phyloP scores from a whole-genome alignment of 2,113 vertebrate genomes.

The Oceanodroma tethys region DNA sequence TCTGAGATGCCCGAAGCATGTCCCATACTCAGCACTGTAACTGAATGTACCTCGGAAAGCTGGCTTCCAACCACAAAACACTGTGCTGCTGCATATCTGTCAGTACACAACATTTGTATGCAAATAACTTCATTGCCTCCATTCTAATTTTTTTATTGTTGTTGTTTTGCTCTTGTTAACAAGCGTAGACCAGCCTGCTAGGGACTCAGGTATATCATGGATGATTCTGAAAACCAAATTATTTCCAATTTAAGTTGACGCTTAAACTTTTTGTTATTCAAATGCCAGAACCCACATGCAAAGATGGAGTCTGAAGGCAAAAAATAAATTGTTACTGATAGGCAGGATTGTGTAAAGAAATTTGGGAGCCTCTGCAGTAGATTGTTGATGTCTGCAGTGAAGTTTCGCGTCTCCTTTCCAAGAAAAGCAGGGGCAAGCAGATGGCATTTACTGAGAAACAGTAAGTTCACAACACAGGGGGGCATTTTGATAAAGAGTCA shows the following conservation, averaged over 20 bases:
- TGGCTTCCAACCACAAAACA: not conserved
- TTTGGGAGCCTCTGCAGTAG: not conserved
- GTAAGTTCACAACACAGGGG: not conserved
- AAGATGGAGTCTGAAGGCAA: not conserved
- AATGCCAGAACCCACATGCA: not conserved
- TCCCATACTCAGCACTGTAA: not conserved
- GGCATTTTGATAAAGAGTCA: not conserved
- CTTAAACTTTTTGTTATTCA: not conserved
- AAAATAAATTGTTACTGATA: not conserved
- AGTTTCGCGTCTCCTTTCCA: not conserved
- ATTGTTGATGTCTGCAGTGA: accelerated
- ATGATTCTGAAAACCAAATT: not conserved
- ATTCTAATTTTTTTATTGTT: not conserved
- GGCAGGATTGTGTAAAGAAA: not conserved
- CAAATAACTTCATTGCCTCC: not conserved
- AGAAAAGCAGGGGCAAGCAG: not conserved
- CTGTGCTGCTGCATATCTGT: accelerated
- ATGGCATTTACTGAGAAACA: not conserved
- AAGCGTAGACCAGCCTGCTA: not conserved
- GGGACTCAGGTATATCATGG: not conserved
- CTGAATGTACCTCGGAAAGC: not conserved
- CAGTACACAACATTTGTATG: not conserved
- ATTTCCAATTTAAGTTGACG: not conserved
- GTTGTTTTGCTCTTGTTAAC: not conserved
- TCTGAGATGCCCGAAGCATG: not conserved